phyloP scores from a whole-genome alignment of 2,797 vertebrate genomes.

The Yasuhikotakia modesta region DNA sequence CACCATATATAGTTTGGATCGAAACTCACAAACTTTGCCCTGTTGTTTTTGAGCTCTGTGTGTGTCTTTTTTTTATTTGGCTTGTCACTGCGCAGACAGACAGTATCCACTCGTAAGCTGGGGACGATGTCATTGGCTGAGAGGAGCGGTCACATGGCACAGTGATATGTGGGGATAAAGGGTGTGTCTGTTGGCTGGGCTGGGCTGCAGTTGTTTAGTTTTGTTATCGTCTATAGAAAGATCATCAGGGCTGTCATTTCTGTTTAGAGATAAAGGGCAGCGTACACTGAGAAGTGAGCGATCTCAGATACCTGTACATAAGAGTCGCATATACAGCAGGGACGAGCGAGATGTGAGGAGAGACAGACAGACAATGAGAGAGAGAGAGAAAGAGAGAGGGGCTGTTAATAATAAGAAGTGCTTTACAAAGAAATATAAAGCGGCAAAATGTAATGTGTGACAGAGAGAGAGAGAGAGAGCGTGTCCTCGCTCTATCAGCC shows the following conservation, averaged over 20 bases:
- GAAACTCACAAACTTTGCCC: constrained; percentile 33
- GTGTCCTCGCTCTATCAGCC: constrained; percentile 79
- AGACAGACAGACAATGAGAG: constrained; percentile 45
- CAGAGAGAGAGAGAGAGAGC: constrained; percentile 65
- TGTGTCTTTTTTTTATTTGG: constrained; percentile 46
- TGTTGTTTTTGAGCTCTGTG: constrained; percentile 40
- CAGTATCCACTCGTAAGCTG: constrained; percentile 58
- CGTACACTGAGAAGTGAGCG: constrained; percentile 49
- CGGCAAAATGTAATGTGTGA: constrained; percentile 38
- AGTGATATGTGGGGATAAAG: constrained; percentile 68
- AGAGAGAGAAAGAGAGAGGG: constrained; percentile 58
- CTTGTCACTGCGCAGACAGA: constrained; percentile 60
- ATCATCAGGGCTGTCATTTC: constrained; percentile 65
- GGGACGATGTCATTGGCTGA: constrained; percentile 66
- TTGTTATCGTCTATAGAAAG: constrained; percentile 58
- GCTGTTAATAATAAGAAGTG: constrained; percentile 50
- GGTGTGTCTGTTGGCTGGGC: constrained; percentile 48
- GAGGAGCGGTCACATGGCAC: constrained; percentile 71
- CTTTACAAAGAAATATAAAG: constrained; percentile 60
- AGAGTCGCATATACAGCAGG: constrained; percentile 32
- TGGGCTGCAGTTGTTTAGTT: constrained; percentile 51
- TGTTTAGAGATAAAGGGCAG: constrained; percentile 60
- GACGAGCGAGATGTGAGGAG: constrained; percentile 51
- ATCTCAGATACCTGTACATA: constrained; percentile 36
- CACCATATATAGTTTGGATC: background rate